A percentile compares a stretch with the other conserved stretches of the same genome.
phyloP scores from a whole-genome alignment of 2,797 vertebrate genomes.

The Garrulus glandarius region DNA sequence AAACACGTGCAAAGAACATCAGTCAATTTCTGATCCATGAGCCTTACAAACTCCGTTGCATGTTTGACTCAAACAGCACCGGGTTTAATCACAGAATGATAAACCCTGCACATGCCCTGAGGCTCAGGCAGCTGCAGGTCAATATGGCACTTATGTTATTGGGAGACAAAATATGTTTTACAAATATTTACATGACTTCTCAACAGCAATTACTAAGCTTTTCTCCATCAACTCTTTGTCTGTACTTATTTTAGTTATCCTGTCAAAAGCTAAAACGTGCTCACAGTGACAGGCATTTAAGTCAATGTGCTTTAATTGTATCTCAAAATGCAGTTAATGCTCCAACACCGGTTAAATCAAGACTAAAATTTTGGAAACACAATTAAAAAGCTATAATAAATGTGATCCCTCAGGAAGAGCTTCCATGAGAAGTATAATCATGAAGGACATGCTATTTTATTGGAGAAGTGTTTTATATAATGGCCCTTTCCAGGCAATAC shows the following conservation, averaged over 20 bases:
- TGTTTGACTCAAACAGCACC: neutral
- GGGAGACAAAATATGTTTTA: conserved; percentile 29
- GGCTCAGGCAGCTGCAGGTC: conserved; percentile 17
- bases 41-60: neutral
- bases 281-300: neutral
- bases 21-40: neutral
- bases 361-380: conserved; percentile 8
- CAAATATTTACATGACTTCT: conserved; percentile 62
- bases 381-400: conserved; percentile 48
- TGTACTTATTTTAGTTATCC: neutral
- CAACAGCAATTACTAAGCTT: conserved; percentile 42
- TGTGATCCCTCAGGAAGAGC: neutral
- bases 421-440: conserved; percentile 5
- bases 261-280: neutral
- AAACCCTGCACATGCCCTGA: neutral
- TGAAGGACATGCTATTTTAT: neutral
- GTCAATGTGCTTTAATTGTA: neutral
- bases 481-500: neutral
- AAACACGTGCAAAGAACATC: neutral
- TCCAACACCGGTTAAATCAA: neutral
- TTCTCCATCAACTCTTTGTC: conserved; percentile 21
- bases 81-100: neutral
- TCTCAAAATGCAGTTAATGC: conserved; percentile 29
- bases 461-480: neutral
- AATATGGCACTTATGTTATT: neutral